Percentiles rank a stretch among this genome's conserved stretches.
phyloP scores from a whole-genome alignment of 1,140 invertebrate species.

The Andrena cerasifolii region DNA sequence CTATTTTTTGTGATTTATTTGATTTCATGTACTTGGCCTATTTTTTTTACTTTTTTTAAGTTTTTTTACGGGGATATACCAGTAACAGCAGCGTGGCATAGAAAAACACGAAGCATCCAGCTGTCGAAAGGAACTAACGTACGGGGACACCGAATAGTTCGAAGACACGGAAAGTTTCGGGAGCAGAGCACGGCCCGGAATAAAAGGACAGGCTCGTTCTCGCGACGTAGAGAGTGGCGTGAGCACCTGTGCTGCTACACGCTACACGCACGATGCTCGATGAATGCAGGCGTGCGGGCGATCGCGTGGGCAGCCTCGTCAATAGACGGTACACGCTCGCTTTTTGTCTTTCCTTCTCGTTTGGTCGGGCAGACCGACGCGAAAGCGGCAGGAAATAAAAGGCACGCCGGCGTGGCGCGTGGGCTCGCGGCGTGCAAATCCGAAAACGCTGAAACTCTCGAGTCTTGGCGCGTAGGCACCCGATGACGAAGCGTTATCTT shows the following conservation, averaged over 20 bases:
- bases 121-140: too few relatives aligned
- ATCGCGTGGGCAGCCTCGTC: slow-evolving; percentile 62
- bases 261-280: slow-evolving; percentile 25
- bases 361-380: not conserved
- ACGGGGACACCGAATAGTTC: too few relatives aligned
- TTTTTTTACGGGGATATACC: too few relatives aligned
- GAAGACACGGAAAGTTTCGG: not conserved
- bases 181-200: too few relatives aligned
- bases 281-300: slow-evolving; percentile 28
- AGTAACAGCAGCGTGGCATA: too few relatives aligned
- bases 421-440: slow-evolving; percentile 39
- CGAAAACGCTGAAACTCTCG: slow-evolving; percentile 41
- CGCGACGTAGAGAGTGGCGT: not conserved
- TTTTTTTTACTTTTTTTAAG: too few relatives aligned
- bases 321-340: slow-evolving; percentile 55
- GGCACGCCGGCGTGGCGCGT: slow-evolving; percentile 33
- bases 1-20: too few relatives aligned
- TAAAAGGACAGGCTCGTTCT: not conserved
- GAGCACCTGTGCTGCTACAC: slow-evolving; percentile 40
- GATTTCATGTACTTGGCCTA: too few relatives aligned
- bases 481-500: slow-evolving; percentile 50
- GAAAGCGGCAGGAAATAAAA: slow-evolving; percentile 45
- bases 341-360: slow-evolving; percentile 35
- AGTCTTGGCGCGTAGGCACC: slow-evolving; percentile 42
- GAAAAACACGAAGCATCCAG: too few relatives aligned